Conservation (phyloP, 1,140 invertebrate species). For the Heliconius hewitsoni region DNA sequence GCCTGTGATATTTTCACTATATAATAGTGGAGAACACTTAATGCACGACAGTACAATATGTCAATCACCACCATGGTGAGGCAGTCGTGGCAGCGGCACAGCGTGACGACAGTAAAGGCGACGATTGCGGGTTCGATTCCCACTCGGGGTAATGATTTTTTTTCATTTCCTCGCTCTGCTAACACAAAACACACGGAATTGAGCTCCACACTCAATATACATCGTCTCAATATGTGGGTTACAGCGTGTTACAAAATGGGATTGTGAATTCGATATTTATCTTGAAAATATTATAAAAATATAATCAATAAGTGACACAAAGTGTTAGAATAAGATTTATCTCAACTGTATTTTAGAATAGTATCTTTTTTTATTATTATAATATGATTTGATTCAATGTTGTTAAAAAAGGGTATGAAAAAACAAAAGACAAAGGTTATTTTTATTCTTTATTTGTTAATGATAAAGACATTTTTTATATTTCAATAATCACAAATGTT, state of each 20-base stretch:
- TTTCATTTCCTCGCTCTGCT: no score
- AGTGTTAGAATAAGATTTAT: conserved; percentile 9
- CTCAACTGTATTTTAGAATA: conserved; percentile 10
- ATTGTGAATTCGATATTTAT: background rate
- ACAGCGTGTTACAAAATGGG: background rate
- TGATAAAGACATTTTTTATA: conserved; percentile 3
- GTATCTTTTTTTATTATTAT: background rate
- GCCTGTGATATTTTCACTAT: conserved; percentile 28
- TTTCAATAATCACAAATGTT: conserved; percentile 6
- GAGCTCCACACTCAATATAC: no score
- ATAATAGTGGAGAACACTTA: conserved; percentile 14
- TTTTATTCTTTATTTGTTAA: background rate
- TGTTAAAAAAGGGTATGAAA: background rate
- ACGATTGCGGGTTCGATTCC: no score
- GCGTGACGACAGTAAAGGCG: no score
- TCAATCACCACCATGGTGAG: no score
- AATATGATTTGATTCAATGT: background rate
- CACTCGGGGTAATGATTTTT: no score
- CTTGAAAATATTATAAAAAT: background rate
- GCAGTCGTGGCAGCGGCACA: no score
- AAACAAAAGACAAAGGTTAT: background rate
- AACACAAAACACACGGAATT: no score
- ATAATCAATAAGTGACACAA: background rate
- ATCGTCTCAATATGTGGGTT: no score
- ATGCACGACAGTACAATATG: conserved; percentile 11